phyloP scores from a whole-genome alignment of 2,797 vertebrate species.

The Paramormyrops hopkinsi region DNA sequence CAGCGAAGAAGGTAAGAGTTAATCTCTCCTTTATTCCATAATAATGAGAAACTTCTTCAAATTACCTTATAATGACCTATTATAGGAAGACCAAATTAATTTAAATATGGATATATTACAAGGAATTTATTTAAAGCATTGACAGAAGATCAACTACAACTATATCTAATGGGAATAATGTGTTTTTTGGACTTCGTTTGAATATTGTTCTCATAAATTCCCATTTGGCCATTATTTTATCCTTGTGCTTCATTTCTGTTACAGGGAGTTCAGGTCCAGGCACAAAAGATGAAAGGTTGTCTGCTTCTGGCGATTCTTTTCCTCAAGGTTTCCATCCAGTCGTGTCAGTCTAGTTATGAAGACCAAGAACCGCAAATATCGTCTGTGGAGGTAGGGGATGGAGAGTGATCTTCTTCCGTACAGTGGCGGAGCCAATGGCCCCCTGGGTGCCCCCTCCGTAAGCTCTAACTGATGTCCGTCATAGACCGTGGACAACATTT shows the following conservation, averaged over 20 bases:
- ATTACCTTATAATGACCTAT: not conserved
- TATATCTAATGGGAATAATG: not conserved
- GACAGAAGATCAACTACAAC: not conserved
- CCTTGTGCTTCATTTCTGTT: not conserved
- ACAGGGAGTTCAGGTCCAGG: not conserved
- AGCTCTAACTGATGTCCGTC: not conserved
- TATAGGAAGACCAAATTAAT: not conserved
- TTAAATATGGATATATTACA: not conserved
- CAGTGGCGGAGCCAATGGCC: not conserved
- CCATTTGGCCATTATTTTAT: not conserved
- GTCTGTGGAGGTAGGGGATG: conserved; percentile 1
- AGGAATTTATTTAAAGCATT: not conserved
- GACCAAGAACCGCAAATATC: conserved; percentile 10
- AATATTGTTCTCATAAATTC: not conserved
- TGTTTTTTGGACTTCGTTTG: not conserved
- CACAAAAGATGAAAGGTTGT: conserved; percentile 15
- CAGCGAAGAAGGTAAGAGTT: not conserved
- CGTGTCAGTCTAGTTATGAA: conserved; percentile 14
- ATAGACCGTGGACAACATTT: not conserved
- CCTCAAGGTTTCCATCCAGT: conserved; percentile 12
- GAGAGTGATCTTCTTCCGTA: not conserved
- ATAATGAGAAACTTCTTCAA: not conserved
- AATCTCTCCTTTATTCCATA: not conserved
- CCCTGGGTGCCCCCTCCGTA: not conserved
- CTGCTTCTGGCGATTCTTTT: conserved; percentile 16